Conservation (phyloP, 30 jellyfish, hydroid and myxozoan species). For the Haliclystus octoradiatus region DNA sequence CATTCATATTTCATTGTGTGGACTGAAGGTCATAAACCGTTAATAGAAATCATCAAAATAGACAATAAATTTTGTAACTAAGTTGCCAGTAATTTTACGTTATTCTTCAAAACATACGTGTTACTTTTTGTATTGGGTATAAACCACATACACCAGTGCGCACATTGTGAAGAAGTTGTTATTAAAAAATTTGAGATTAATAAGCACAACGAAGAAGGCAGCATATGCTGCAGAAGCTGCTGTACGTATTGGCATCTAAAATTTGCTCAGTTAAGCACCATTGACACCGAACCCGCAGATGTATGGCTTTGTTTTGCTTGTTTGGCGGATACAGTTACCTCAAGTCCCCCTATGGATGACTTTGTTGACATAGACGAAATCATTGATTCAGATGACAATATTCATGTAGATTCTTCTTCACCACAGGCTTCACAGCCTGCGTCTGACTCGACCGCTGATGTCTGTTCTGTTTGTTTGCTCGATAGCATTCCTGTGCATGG, state of each 20-base stretch:
- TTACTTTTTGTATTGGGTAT: background rate
- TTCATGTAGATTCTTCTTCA: background rate
- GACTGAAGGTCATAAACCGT: conserved; percentile 8
- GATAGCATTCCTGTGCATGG: conserved; percentile 1
- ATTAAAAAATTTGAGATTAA: background rate
- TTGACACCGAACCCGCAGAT: background rate
- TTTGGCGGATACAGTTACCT: background rate
- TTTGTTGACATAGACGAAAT: too few species aligned
- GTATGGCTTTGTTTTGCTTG: background rate
- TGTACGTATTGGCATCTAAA: background rate
- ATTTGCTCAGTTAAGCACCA: background rate
- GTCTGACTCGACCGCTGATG: too few species aligned
- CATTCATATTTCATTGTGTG: conserved; percentile 26
- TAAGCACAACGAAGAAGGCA: background rate
- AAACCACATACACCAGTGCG: conserved; percentile 2
- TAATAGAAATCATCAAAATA: background rate
- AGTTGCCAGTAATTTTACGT: background rate
- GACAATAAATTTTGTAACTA: conserved; percentile 2
- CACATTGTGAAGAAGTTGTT: conserved; percentile 15
- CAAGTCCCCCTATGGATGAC: background rate
- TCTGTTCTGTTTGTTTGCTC: background rate
- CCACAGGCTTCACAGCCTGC: too few species aligned
- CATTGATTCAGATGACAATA: background rate
- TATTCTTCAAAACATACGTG: conserved; percentile 16
- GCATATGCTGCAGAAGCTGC: background rate